These are phyloP conservation scores for Macquaria ambigua DNA, from an alignment of 2,113 vertebrate genomes.

Conservation along the genomic window DNA sequence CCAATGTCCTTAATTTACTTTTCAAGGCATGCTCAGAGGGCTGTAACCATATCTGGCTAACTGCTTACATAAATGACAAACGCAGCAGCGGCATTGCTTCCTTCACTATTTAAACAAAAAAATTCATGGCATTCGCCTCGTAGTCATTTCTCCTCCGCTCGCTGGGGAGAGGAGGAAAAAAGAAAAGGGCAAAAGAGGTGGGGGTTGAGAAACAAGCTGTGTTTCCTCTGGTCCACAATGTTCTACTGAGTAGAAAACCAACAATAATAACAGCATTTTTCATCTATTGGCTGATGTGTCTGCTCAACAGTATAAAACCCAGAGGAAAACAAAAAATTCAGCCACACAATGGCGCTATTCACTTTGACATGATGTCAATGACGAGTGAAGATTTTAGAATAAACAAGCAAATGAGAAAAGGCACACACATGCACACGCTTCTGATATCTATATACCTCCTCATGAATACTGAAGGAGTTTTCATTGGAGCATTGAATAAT, in stretches of 20 bases:
- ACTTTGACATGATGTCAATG: conserved; percentile 27
- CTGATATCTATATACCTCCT: conserved; percentile 17
- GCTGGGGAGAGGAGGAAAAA: not conserved
- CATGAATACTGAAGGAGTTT: conserved; percentile 58
- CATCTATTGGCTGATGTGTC: conserved; percentile 30
- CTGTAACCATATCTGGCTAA: conserved; percentile 58
- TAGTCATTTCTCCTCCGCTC: conserved; percentile 23
- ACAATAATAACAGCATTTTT: conserved; percentile 30
- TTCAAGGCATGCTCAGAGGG: conserved; percentile 40
- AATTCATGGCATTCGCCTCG: conserved; percentile 26
- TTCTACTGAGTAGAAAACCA: conserved; percentile 47
- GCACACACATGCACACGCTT: not conserved
- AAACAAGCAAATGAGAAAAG: conserved; percentile 10
- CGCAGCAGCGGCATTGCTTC: conserved; percentile 24
- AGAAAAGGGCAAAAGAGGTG: not conserved
- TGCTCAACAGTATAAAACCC: conserved; percentile 19
- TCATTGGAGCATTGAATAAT: conserved; percentile 72
- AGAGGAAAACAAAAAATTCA: not conserved
- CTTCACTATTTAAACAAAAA: conserved; percentile 42
- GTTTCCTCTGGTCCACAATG: conserved; percentile 26
- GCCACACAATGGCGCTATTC: conserved; percentile 14
- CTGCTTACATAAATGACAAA: conserved; percentile 55
- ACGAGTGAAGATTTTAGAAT: conserved; percentile 35
- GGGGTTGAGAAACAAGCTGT: conserved; percentile 16
- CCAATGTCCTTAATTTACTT: conserved; percentile 51